These are phyloP conservation scores for Cecropterus lyciades DNA, from an alignment of 1,140 invertebrate genomes.

Conservation along the genomic window DNA sequence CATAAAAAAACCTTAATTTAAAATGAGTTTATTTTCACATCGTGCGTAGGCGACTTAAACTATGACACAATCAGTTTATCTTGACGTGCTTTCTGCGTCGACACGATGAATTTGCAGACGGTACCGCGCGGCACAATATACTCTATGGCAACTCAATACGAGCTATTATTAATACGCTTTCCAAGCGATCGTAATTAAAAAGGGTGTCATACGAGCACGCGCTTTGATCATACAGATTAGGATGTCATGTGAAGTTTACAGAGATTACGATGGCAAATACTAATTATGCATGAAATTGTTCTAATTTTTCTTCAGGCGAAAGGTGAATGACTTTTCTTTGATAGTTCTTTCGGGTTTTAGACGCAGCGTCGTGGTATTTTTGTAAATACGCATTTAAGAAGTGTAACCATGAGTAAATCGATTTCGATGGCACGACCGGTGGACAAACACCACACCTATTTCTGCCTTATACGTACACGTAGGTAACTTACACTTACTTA, in stretches of 20 bases:
- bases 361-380: too few species aligned
- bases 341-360: too few species aligned
- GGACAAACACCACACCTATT: too few species aligned
- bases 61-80: conserved; percentile 33
- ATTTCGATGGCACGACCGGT: too few species aligned
- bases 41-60: conserved; percentile 32
- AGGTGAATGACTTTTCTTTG: neutral
- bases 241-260: conserved; percentile 27
- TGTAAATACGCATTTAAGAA: too few species aligned
- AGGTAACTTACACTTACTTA: too few species aligned
- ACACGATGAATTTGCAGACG: conserved; percentile 29
- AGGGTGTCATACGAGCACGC: conserved; percentile 22
- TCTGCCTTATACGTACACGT: too few species aligned
- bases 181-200: conserved; percentile 16
- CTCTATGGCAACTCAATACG: neutral
- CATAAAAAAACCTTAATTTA: neutral
- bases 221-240: conserved; percentile 33
- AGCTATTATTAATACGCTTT: conserved; percentile 1
- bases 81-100: conserved; percentile 19
- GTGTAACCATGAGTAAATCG: too few species aligned
- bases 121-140: neutral
- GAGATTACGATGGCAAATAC: conserved; percentile 27
- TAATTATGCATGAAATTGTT: conserved; percentile 33
- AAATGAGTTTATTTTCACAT: conserved; percentile 23
- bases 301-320: neutral